Evolutionary conservation across 2,113 vertebrate genomes (phyloP).

Genomic region (Megaceryle maxima): DNA sequence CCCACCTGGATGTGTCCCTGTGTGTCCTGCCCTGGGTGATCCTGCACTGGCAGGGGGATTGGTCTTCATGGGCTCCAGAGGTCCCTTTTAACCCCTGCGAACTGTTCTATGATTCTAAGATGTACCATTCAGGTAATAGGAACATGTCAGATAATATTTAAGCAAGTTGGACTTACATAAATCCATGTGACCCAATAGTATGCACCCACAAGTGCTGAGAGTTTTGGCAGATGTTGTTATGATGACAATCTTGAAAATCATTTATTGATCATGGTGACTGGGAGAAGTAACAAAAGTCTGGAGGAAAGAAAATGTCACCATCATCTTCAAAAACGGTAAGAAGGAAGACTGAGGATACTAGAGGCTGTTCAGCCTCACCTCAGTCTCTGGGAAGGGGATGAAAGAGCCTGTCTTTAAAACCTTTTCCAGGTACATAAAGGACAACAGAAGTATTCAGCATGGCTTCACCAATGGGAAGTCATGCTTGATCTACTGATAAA

Average conservation of each 20-base stretch:
- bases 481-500: background rate
- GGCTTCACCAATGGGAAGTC: background rate
- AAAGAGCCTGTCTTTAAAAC: background rate
- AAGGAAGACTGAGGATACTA: background rate
- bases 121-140: background rate
- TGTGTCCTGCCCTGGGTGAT: too few species aligned
- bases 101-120: background rate
- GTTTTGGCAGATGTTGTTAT: accelerated
- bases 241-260: background rate
- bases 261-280: background rate
- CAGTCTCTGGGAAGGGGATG: background rate
- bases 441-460: background rate
- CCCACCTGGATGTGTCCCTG: too few species aligned
- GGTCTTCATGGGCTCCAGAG: too few species aligned
- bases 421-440: background rate
- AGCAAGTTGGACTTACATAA: background rate
- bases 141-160: background rate
- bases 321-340: background rate
- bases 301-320: background rate
- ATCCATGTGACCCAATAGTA: accelerated
- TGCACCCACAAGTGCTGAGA: background rate
- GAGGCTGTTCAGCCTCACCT: background rate
- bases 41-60: too few species aligned
- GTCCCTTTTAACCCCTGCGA: too few species aligned
- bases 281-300: background rate